Evolutionary conservation across 2,113 vertebrate species (phyloP).

Genomic region (Aptenodytes forsteri): DNA sequence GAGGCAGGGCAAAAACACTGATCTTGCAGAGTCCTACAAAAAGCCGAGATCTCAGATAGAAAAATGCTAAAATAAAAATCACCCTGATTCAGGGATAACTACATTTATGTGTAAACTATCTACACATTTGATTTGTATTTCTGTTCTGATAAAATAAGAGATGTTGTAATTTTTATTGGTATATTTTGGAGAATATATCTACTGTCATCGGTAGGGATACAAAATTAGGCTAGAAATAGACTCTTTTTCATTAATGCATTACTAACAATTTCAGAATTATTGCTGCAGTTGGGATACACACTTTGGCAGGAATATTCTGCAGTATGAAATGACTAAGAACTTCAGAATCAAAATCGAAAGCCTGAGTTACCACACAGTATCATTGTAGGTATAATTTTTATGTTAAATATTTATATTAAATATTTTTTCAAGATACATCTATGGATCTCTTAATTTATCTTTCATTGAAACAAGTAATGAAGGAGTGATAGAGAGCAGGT

Average conservation of each 20-base stretch:
- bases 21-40: not conserved
- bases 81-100: not conserved
- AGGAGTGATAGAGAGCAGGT: not conserved
- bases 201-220: not conserved
- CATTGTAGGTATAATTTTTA: not conserved
- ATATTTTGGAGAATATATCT: not conserved
- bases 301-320: not conserved
- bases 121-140: not conserved
- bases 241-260: not conserved
- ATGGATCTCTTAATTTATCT: not conserved
- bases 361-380: not conserved
- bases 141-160: not conserved
- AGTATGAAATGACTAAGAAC: not conserved
- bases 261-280: not conserved
- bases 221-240: not conserved
- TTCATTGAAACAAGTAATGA: not conserved
- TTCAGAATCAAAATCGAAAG: not conserved
- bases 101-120: not conserved
- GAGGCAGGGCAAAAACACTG: not conserved
- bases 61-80: not conserved
- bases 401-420: not conserved
- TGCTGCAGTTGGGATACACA: not conserved
- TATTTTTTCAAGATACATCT: not conserved
- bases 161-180: not conserved
- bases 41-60: not conserved